Conservation (phyloP, 2,888 invertebrate species). For the Lasioglossum villosulum region DNA sequence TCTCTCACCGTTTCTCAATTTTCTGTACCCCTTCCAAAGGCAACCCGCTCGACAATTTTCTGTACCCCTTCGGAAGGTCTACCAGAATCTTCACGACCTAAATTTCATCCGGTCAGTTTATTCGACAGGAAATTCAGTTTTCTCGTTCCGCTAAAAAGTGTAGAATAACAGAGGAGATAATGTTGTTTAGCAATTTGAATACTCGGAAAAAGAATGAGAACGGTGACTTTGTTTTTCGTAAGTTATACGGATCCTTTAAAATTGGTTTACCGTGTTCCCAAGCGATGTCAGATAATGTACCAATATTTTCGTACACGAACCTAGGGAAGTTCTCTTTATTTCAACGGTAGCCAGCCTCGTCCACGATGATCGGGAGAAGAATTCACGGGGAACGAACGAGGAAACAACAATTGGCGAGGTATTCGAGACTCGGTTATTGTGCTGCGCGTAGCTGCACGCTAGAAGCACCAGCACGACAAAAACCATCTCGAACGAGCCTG, state of each 20-base stretch:
- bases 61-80: too few relatives aligned
- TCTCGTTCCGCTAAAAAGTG: background rate
- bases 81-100: background rate
- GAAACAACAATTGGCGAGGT: conserved; percentile 6
- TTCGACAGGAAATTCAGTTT: background rate
- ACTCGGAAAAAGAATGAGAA: background rate
- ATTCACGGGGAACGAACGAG: background rate
- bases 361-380: background rate
- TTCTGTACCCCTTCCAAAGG: too few relatives aligned
- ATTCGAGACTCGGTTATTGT: background rate
- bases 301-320: conserved; percentile 4
- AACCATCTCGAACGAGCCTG: conserved; percentile 17
- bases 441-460: background rate
- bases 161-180: background rate
- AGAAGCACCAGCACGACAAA: background rate
- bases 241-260: background rate
- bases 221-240: background rate
- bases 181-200: background rate
- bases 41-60: too few relatives aligned
- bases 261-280: background rate
- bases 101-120: background rate
- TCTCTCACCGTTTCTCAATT: too few relatives aligned
- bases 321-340: background rate
- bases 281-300: background rate
- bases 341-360: background rate